Evolutionary conservation across 2,113 vertebrate species (phyloP), one percentile per base, ranked within the genome.

Genomic region (Monopterus albus): DNA sequence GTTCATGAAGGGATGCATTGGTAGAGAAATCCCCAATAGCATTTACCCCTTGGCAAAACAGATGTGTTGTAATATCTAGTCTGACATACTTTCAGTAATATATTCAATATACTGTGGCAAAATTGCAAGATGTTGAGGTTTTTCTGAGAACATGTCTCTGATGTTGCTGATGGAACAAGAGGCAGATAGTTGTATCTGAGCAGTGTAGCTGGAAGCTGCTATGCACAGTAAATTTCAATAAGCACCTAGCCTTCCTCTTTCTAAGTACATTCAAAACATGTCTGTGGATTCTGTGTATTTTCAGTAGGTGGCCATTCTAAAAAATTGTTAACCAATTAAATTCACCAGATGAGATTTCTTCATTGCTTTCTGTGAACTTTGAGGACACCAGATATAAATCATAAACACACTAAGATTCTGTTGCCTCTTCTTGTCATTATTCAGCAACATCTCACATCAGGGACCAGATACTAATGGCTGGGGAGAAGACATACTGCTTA

Each of bases 51-150:
- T 23, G 71, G 69, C 67, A 65, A 11, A 87, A 83, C 79, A 86
- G 82, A 87, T 75, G 83, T 76, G 75, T 77, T 63, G 73, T 78
- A 46, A 67, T 79, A 81, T 72, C 52, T 33, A 61, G 52, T 42
- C 43, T 61, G 18, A 61, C 57, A 60, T 52, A 65, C 23, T 57
- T 61, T 25, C 20, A 50, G 21, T 75, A 78, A 78, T 80, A 40
- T 50, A 7, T 21, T 61, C 52, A 65, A 50, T 66, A 31, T 39
- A 55, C 80, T 67, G 23, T 20, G 45, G 50, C 39, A 23, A 55
- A 75, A n/a, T 78, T 47, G 42, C 62, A 68, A 43, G 38, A 49
- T 28, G 28, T 39, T 35, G 12, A 21, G 15, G 5, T 40, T 50
- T 64, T 65, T 23, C 33, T 0, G 10, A 26, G 38, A 45, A 60